Conservation (phyloP, 2,888 invertebrate species). For the Cephalotes varians region DNA sequence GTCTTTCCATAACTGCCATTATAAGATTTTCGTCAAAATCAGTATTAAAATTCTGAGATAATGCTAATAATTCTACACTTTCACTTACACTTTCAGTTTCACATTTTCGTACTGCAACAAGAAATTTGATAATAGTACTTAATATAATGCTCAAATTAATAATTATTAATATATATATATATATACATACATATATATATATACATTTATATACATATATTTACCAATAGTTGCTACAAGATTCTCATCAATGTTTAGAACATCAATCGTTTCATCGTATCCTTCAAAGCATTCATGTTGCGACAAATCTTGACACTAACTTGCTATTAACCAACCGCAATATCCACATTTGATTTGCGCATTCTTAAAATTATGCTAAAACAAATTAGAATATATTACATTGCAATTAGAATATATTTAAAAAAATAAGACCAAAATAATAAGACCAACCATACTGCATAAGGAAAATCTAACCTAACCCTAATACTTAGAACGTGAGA, state of each 20-base stretch:
- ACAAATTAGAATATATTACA: too few relatives aligned
- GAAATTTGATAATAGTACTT: not conserved
- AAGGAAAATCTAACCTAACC: too few relatives aligned
- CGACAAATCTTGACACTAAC: not conserved
- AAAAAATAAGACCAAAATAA: too few relatives aligned
- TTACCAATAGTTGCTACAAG: not conserved
- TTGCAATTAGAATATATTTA: too few relatives aligned
- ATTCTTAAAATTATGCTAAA: too few relatives aligned
- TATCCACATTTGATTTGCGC: too few relatives aligned
- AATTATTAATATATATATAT: not conserved
- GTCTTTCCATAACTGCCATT: not conserved
- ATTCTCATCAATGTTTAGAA: not conserved
- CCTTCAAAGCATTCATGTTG: not conserved
- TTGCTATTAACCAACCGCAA: not conserved
- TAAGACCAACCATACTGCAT: too few relatives aligned
- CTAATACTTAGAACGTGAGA: too few relatives aligned
- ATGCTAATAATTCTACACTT: not conserved
- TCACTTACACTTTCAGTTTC: not conserved
- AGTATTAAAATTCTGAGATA: not conserved
- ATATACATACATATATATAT: not conserved
- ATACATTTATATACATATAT: not conserved
- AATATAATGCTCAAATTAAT: not conserved
- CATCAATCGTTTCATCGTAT: not conserved
- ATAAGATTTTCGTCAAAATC: not conserved
- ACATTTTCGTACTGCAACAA: not conserved